Conservation (phyloP, 2,113 vertebrate genomes). For the Archocentrus centrarchus region DNA sequence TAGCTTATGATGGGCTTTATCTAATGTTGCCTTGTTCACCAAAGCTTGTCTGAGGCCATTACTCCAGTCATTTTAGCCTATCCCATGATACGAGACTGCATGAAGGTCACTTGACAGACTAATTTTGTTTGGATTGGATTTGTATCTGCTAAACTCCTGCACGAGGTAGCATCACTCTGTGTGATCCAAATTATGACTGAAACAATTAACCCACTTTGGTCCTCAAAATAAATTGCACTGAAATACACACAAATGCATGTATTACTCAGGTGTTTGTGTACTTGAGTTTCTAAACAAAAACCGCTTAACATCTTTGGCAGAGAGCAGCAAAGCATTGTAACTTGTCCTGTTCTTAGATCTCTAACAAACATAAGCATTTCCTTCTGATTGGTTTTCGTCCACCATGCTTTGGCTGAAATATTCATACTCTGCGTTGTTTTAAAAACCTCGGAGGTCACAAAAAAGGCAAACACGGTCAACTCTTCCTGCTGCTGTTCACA, state of each 20-base stretch:
- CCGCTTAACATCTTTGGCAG: neutral
- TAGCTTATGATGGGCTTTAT: slow-evolving; percentile 8
- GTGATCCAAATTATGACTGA: neutral
- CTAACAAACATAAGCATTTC: neutral
- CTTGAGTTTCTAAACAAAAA: neutral
- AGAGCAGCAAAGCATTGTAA: neutral
- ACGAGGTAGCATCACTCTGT: neutral
- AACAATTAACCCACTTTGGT: neutral
- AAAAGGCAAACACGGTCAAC: neutral
- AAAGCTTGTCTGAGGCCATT: neutral
- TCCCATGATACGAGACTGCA: slow-evolving; percentile 9
- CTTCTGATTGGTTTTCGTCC: neutral
- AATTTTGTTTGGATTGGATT: slow-evolving; percentile 13
- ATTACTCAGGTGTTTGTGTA: neutral
- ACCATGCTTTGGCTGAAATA: neutral
- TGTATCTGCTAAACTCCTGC: neutral
- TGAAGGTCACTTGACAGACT: slow-evolving; percentile 22
- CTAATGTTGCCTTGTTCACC: slow-evolving; percentile 23
- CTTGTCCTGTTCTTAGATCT: neutral
- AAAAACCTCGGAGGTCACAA: neutral
- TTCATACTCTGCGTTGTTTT: neutral
- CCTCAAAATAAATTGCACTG: slow-evolving; percentile 12
- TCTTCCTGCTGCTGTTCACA: slow-evolving; percentile 20
- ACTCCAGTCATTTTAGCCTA: neutral
- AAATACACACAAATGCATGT: neutral